phyloP scores from a whole-genome alignment of 1,140 invertebrate species.

The Argopecten irradians region DNA sequence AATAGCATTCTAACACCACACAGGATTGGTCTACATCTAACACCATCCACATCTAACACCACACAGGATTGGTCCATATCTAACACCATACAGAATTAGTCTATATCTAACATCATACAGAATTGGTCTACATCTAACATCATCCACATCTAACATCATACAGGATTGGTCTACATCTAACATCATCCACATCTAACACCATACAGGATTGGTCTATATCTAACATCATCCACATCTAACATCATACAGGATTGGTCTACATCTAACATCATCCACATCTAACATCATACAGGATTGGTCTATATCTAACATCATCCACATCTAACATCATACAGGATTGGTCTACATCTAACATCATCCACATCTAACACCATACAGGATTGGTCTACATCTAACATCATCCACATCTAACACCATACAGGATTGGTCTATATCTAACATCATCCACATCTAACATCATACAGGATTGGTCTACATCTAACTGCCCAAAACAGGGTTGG shows the following conservation, averaged over 20 bases:
- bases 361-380: too few species aligned
- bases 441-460: not conserved
- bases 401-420: not conserved
- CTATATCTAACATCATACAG: not conserved
- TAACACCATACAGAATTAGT: slow-evolving; percentile 2
- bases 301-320: not conserved
- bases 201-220: not conserved
- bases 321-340: not conserved
- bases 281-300: not conserved
- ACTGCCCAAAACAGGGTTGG: too few species aligned
- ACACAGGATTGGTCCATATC: not conserved
- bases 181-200: not conserved
- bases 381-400: not conserved
- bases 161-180: not conserved
- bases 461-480: not conserved
- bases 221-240: not conserved
- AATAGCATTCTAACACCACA: not conserved
- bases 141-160: not conserved
- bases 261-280: not conserved
- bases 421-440: not conserved
- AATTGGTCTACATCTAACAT: not conserved
- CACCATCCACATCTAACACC: not conserved
- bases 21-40: not conserved
- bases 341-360: not conserved
- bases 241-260: not conserved